These are phyloP conservation scores for Leucoptera coffeella DNA, from an alignment of 2,888 invertebrate species.

Conservation along the genomic window DNA sequence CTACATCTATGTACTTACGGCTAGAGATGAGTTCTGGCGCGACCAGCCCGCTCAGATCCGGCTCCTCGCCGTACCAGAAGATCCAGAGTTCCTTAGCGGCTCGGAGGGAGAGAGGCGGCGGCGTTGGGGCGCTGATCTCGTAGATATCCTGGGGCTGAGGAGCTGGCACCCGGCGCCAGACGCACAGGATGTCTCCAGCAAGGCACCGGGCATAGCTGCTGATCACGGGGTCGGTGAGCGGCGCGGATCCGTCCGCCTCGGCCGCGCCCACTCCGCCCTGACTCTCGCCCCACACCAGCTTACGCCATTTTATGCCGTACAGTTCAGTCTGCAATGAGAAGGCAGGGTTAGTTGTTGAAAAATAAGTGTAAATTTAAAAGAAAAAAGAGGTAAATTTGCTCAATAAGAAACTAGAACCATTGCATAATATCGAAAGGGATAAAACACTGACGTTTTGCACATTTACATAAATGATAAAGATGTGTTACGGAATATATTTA, in stretches of 20 bases:
- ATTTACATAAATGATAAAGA: no score
- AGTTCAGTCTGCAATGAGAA: constrained; percentile 84
- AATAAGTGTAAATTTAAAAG: no score
- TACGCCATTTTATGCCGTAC: constrained; percentile 99
- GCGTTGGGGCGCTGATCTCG: constrained; percentile 48
- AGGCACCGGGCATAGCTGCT: constrained; percentile 87
- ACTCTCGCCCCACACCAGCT: constrained; percentile 79
- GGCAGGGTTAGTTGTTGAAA: no score
- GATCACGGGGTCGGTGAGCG: constrained; percentile 85
- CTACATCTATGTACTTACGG: constrained; percentile 82
- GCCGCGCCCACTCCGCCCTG: constrained; percentile 33
- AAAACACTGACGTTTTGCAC: no score
- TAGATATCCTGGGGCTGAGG: constrained; percentile 33
- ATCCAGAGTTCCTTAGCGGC: constrained; percentile 98
- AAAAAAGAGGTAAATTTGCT: no score
- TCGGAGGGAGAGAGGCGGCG: constrained; percentile 73
- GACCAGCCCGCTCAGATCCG: constrained; percentile 79
- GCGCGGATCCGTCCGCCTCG: constrained; percentile 49
- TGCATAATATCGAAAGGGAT: no score
- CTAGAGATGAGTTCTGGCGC: constrained; percentile 77
- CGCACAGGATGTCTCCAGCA: constrained; percentile 92
- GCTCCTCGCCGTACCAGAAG: constrained; percentile 99
- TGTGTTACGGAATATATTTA: no score
- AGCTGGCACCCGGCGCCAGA: constrained; percentile 85
- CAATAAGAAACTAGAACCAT: no score